phyloP scores from a whole-genome alignment of 2,113 vertebrate genomes.

The Entelurus aequoreus region DNA sequence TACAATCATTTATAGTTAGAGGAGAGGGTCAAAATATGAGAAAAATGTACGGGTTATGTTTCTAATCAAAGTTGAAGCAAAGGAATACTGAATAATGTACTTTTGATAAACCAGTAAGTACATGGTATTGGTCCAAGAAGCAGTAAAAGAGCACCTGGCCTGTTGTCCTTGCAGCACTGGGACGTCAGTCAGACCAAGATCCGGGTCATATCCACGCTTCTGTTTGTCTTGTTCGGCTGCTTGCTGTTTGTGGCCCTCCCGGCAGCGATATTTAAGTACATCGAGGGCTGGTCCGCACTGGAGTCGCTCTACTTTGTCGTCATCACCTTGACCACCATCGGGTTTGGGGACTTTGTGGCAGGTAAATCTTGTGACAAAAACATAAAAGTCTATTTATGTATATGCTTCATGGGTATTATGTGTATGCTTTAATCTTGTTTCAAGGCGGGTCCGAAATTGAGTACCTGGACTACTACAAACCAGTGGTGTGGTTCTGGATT shows the following conservation, averaged over 20 bases:
- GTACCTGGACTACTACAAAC: constrained; percentile 90
- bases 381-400: not conserved
- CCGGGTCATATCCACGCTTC: constrained; percentile 91
- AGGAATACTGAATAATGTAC: too few species aligned
- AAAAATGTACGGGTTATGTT: too few species aligned
- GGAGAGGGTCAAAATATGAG: too few species aligned
- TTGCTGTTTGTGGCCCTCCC: constrained; percentile 87
- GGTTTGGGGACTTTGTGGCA: constrained; percentile 94
- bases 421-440: constrained; percentile 26
- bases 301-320: constrained; percentile 95
- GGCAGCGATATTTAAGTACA: constrained; percentile 79
- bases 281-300: constrained; percentile 89
- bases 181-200: constrained; percentile 95
- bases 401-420: not conserved
- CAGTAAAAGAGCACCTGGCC: not conserved
- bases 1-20: too few species aligned
- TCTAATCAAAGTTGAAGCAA: too few species aligned
- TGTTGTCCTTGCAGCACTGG: constrained; percentile 77
- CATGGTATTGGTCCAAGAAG: not conserved
- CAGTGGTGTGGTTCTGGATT: constrained; percentile 95
- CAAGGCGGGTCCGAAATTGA: constrained; percentile 88
- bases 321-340: constrained; percentile 77
- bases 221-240: constrained; percentile 91
- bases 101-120: not conserved
- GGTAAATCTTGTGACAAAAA: constrained; percentile 59